These are phyloP conservation scores for Lemur catta DNA, from an alignment of 2,797 vertebrate genomes.

Conservation along the genomic window DNA sequence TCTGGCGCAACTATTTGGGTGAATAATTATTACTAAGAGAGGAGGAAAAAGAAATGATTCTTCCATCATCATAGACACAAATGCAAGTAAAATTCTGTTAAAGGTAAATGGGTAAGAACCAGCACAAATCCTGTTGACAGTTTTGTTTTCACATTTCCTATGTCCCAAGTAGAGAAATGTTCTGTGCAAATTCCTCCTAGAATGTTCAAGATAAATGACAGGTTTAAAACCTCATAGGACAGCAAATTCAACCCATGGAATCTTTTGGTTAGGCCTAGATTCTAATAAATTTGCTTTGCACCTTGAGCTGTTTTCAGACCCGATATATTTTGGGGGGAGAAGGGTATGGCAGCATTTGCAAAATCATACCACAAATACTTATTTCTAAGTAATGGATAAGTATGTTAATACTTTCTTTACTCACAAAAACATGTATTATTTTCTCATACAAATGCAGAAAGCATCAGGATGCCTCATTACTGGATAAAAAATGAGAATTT, in stretches of 20 bases:
- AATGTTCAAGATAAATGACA: slow-evolving; percentile 68
- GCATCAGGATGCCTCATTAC: not conserved
- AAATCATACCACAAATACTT: not conserved
- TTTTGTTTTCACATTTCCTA: slow-evolving; percentile 58
- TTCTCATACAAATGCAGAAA: not conserved
- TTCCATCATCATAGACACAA: slow-evolving; percentile 42
- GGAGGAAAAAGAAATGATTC: slow-evolving; percentile 58
- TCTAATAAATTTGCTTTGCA: slow-evolving; percentile 52
- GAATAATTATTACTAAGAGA: slow-evolving; percentile 78
- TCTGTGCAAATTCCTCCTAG: slow-evolving; percentile 48
- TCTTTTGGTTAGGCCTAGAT: slow-evolving; percentile 38
- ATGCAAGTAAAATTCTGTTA: slow-evolving; percentile 72
- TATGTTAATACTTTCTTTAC: not conserved
- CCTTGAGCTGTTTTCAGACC: not conserved
- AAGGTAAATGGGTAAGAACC: slow-evolving; percentile 71
- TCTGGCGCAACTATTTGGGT: slow-evolving; percentile 75
- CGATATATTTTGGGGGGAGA: not conserved
- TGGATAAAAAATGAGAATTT: not conserved
- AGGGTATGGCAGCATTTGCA: not conserved
- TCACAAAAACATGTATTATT: not conserved
- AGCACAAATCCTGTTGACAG: slow-evolving; percentile 61
- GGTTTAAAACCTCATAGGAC: slow-evolving; percentile 28
- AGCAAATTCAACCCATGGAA: slow-evolving; percentile 51
- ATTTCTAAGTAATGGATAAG: not conserved
- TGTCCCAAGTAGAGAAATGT: slow-evolving; percentile 57